Evolutionary conservation across 1,140 invertebrate genomes (phyloP).

Genomic region (Drosophila ficusphila): DNA sequence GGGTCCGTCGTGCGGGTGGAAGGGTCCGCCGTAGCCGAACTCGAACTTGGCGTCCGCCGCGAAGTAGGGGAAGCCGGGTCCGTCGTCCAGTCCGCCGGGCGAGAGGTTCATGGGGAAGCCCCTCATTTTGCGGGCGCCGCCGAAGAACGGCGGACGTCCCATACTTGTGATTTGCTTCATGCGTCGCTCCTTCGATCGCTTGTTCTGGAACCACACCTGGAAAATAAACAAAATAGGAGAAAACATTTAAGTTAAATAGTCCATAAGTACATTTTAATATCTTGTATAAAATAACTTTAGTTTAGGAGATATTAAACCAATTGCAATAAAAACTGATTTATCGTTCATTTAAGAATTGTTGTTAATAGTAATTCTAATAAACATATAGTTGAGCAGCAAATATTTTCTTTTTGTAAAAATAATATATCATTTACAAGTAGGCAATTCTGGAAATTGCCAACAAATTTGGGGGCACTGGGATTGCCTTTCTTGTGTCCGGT

Average conservation of each 20-base stretch:
- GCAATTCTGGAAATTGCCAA: not conserved
- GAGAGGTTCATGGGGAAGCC: conserved; percentile 95
- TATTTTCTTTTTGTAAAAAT: too few species aligned
- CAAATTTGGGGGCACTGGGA: not conserved
- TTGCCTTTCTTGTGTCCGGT: not conserved
- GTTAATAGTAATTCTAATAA: too few species aligned
- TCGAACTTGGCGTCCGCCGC: conserved; percentile 94
- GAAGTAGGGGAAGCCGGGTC: conserved; percentile 94
- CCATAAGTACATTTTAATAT: too few species aligned
- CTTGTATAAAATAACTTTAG: too few species aligned
- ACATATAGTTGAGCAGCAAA: too few species aligned
- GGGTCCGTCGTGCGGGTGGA: conserved; percentile 92
- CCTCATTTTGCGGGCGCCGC: conserved; percentile 94
- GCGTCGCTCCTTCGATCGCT: conserved; percentile 97
- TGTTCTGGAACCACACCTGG: conserved; percentile 99
- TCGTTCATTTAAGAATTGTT: too few species aligned
- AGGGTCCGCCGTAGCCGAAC: conserved; percentile 93
- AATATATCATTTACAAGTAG: too few species aligned
- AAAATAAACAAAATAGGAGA: conserved; percentile 13
- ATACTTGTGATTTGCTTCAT: conserved; percentile 96
- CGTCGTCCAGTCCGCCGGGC: conserved; percentile 92
- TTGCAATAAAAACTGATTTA: too few species aligned
- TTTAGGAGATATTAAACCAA: too few species aligned
- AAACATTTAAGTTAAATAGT: not conserved
- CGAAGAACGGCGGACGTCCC: conserved; percentile 95